phyloP scores from a whole-genome alignment of 2,113 vertebrate species.

The Erpornis zantholeuca region DNA sequence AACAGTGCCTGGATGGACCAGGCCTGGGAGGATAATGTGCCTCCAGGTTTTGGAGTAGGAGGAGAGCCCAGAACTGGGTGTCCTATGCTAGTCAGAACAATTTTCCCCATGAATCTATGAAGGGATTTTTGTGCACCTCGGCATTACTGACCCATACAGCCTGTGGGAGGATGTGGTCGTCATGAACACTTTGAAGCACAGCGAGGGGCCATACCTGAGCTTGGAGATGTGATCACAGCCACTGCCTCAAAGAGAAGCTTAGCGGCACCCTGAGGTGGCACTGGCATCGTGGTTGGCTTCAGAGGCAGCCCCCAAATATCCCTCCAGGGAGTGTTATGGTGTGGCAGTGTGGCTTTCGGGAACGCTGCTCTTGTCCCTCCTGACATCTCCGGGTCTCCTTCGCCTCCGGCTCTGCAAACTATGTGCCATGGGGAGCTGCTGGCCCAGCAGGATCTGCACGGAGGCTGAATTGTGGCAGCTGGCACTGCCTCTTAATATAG shows the following conservation, averaged over 20 bases:
- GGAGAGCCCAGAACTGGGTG: background rate
- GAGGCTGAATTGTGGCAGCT: conserved; percentile 15
- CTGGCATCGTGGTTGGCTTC: background rate
- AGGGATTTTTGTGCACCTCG: background rate
- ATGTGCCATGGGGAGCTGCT: background rate
- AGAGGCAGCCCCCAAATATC: background rate
- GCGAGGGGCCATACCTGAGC: background rate
- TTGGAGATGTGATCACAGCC: background rate
- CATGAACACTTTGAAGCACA: background rate
- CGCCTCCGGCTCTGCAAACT: background rate
- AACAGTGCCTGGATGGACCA: background rate
- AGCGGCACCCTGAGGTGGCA: background rate
- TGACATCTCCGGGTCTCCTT: background rate
- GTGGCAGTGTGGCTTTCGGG: background rate
- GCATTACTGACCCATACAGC: fast-evolving
- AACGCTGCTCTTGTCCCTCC: background rate
- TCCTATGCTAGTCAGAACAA: background rate
- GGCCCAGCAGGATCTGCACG: background rate
- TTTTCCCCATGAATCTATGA: background rate
- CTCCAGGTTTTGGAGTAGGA: background rate
- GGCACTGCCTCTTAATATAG: conserved; percentile 10
- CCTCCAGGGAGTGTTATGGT: fast-evolving
- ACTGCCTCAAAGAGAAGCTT: background rate
- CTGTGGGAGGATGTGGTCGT: background rate
- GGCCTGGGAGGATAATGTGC: background rate